Percentiles rank a stretch among this genome's conserved stretches.
Evolutionary conservation across 1,140 invertebrate genomes (phyloP).

Genomic region (Sycobia sp.): DNA sequence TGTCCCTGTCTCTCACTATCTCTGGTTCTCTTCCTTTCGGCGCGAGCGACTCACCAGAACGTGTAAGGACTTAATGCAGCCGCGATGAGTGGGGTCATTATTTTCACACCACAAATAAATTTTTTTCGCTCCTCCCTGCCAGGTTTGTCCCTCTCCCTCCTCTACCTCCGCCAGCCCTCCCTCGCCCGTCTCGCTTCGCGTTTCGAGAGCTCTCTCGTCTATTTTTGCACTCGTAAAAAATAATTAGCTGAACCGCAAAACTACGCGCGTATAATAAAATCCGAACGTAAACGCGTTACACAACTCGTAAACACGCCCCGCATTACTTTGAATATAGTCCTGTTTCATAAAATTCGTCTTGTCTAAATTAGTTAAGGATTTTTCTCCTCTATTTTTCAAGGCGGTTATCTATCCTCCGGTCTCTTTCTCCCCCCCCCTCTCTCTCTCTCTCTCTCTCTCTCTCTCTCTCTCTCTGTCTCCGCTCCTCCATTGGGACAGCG

Average conservation of each 20-base stretch:
- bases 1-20: background rate
- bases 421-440: no score
- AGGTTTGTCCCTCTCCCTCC: no score
- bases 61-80: conserved; percentile 27
- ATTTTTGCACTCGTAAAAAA: conserved; percentile 18
- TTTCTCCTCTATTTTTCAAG: conserved; percentile 2
- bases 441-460: no score
- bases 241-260: conserved; percentile 27
- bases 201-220: no score
- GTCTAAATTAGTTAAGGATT: conserved; percentile 19
- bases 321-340: conserved; percentile 14
- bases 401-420: background rate
- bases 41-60: background rate
- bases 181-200: no score
- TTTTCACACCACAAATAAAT: conserved; percentile 25
- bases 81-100: conserved; percentile 28
- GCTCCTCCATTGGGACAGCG: no score
- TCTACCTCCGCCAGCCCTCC: no score
- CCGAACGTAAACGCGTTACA: background rate
- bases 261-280: background rate
- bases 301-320: conserved; percentile 18
- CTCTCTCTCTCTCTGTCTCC: no score
- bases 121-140: conserved; percentile 13
- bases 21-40: conserved; percentile 12
- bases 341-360: conserved; percentile 13